phyloP scores from a whole-genome alignment of 2,113 vertebrate species.

The Pipa parva region DNA sequence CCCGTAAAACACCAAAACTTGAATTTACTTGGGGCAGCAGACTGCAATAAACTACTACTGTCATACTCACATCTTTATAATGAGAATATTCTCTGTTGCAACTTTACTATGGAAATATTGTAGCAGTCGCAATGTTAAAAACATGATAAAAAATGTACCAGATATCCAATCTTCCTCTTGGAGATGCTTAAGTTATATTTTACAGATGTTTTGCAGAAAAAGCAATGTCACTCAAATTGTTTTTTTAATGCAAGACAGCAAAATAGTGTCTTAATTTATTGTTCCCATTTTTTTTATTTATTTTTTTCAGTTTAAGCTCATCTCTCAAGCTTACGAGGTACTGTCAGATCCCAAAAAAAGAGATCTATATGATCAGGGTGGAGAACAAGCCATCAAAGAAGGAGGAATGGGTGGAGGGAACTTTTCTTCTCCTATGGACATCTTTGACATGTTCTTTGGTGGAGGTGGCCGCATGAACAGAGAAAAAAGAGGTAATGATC shows the following conservation, averaged over 20 bases:
- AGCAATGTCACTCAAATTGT: neutral
- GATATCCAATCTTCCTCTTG: too few species aligned
- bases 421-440: constrained; percentile 90
- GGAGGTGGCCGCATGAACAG: constrained; percentile 88
- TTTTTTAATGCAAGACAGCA: too few species aligned
- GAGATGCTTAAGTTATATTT: neutral
- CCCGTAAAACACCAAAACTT: too few species aligned
- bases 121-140: too few species aligned
- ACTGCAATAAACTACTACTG: too few species aligned
- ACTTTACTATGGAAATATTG: too few species aligned
- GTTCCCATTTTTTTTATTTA: constrained; percentile 42
- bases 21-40: too few species aligned
- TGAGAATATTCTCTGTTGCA: too few species aligned
- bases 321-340: constrained; percentile 97
- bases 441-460: constrained; percentile 99
- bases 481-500: constrained; percentile 82
- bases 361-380: constrained; percentile 92
- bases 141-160: too few species aligned
- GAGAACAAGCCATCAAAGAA: constrained; percentile 96
- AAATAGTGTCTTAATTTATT: too few species aligned
- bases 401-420: constrained; percentile 77
- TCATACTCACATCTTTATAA: too few species aligned
- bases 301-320: constrained; percentile 88
- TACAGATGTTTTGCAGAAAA: neutral
- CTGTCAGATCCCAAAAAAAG: constrained; percentile 92